Evolutionary conservation across 1,140 invertebrate genomes (phyloP).

Genomic region (Drosophila simulans): DNA sequence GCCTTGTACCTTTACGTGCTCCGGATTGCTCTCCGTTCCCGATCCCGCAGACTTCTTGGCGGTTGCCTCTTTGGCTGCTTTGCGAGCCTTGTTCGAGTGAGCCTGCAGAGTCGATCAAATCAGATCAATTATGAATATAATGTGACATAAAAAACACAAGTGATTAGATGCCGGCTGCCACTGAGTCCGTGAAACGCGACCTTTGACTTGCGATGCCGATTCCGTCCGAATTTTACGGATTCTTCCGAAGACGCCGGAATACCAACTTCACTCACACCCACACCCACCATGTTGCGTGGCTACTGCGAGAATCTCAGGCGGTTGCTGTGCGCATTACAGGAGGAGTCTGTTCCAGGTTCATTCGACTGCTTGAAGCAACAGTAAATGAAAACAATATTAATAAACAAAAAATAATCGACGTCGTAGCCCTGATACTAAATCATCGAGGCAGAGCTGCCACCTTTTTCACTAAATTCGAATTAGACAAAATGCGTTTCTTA

Average conservation of each 20-base stretch:
- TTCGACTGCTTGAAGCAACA: conserved; percentile 1
- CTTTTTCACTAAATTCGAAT: neutral
- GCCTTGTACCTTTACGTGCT: neutral
- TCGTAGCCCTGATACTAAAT: neutral
- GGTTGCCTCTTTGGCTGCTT: conserved; percentile 13
- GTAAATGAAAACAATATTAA: conserved; percentile 24
- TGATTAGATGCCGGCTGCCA: conserved; percentile 19
- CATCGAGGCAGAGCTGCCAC: conserved; percentile 28
- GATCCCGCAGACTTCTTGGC: conserved; percentile 1
- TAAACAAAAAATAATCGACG: conserved; percentile 38
- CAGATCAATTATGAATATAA: neutral
- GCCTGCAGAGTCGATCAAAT: conserved; percentile 10
- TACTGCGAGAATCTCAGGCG: conserved; percentile 1
- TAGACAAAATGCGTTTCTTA: neutral
- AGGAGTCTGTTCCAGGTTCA: neutral
- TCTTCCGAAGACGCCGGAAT: neutral
- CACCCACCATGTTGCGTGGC: conserved; percentile 22
- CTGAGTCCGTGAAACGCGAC: conserved; percentile 20
- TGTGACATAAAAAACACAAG: conserved; percentile 1
- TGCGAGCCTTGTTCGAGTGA: conserved; percentile 24
- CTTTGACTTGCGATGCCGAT: conserved; percentile 22
- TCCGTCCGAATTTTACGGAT: neutral
- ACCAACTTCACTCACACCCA: neutral
- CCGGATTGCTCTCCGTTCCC: neutral
- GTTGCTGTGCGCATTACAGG: conserved; percentile 1